Evolutionary conservation across 2,888 invertebrate species (phyloP).

Genomic region (Nycteola revayana): DNA sequence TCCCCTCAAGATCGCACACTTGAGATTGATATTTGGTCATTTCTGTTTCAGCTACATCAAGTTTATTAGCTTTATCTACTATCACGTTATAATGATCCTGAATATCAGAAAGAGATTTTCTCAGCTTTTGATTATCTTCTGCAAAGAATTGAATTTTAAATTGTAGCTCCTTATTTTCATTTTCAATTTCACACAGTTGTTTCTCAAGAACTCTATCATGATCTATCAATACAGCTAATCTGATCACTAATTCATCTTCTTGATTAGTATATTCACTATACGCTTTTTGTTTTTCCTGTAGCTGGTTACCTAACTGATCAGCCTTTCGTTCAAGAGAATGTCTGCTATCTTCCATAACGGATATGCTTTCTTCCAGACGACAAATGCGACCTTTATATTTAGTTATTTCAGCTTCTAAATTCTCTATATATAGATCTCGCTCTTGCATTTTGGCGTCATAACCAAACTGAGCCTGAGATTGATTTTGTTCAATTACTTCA

Average conservation of each 20-base stretch:
- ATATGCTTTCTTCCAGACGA: constrained; percentile 85
- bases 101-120: constrained; percentile 64
- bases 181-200: constrained; percentile 81
- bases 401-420: constrained; percentile 84
- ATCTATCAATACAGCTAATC: constrained; percentile 83
- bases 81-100: constrained; percentile 61
- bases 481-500: constrained; percentile 55
- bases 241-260: constrained; percentile 84
- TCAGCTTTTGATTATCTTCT: constrained; percentile 76
- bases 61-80: constrained; percentile 57
- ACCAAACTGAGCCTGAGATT: constrained; percentile 66
- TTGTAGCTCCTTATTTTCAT: constrained; percentile 79
- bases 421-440: constrained; percentile 87
- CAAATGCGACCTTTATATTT: constrained; percentile 84
- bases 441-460: constrained; percentile 88
- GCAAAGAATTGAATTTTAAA: constrained; percentile 76
- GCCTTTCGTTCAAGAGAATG: constrained; percentile 83
- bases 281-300: constrained; percentile 82
- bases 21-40: constrained; percentile 56
- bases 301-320: constrained; percentile 82
- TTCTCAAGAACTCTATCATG: constrained; percentile 85
- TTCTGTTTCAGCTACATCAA: constrained; percentile 54
- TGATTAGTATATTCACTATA: constrained; percentile 82
- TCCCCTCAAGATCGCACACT: constrained; percentile 65
- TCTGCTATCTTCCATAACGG: constrained; percentile 82